These are phyloP conservation scores for Drosophila helvetica DNA, from an alignment of 2,888 invertebrate species.

Conservation along the genomic window DNA sequence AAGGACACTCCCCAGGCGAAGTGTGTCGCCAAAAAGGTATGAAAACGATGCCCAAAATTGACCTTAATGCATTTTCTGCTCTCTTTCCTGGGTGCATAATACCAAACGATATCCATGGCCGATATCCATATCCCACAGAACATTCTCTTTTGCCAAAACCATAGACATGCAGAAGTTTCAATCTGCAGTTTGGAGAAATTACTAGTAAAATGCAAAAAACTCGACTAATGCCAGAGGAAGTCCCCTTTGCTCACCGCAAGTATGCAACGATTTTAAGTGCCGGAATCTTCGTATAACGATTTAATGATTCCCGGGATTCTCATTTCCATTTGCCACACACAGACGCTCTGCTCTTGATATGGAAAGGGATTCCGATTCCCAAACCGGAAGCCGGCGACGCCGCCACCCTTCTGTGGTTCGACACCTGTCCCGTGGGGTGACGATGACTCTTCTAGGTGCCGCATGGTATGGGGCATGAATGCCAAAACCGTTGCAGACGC, in stretches of 20 bases:
- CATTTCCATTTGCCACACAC: constrained; percentile 24
- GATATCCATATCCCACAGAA: no score
- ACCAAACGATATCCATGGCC: no score
- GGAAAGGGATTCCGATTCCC: not conserved
- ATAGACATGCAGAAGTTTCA: no score
- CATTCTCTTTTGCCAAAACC: no score
- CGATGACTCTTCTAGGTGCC: not conserved
- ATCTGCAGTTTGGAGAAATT: not conserved
- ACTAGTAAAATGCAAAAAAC: no score
- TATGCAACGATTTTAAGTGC: constrained; percentile 1
- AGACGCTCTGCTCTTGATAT: no score
- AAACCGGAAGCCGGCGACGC: not conserved
- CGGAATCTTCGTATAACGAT: constrained; percentile 32
- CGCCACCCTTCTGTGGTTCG: not conserved
- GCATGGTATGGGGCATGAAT: not conserved
- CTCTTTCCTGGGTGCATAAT: no score
- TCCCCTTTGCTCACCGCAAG: not conserved
- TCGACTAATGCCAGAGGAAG: not conserved
- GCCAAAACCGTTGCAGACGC: not conserved
- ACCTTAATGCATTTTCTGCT: no score
- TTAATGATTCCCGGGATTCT: constrained; percentile 44
- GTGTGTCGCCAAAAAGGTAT: no score
- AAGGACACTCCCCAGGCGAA: no score
- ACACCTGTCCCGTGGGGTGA: not conserved
- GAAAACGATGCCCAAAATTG: no score